Conservation (phyloP, 2,797 vertebrate species). For the Meriones psammophilus region DNA sequence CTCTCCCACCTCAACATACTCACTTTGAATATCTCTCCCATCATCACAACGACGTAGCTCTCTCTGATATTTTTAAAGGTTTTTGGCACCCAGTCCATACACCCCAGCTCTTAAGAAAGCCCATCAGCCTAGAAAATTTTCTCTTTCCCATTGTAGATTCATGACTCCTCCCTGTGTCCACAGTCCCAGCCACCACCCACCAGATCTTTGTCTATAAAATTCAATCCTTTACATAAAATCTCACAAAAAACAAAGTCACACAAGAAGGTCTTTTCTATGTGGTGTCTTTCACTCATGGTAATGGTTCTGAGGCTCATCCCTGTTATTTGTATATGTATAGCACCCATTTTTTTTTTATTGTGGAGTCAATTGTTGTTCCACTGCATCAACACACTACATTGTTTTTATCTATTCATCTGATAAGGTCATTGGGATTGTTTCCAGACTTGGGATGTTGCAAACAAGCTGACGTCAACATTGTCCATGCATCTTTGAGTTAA, state of each 20-base stretch:
- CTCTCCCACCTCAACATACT: not conserved
- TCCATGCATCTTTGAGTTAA: not conserved
- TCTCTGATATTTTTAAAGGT: not conserved
- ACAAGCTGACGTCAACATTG: not conserved
- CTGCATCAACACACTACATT: not conserved
- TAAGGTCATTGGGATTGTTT: not conserved
- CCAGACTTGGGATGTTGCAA: not conserved
- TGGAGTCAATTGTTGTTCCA: not conserved
- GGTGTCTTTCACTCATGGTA: not conserved
- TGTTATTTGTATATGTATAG: not conserved
- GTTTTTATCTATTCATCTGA: not conserved
- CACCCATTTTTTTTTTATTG: not conserved
- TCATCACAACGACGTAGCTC: not conserved
- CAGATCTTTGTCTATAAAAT: not conserved
- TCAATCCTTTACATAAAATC: constrained; percentile 24
- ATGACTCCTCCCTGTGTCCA: not conserved
- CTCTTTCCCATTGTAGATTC: not conserved
- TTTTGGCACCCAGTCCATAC: not conserved
- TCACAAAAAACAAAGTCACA: not conserved
- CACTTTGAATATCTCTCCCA: not conserved
- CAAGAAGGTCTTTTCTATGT: not conserved
- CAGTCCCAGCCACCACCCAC: not conserved
- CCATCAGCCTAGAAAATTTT: not conserved
- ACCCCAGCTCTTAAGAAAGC: not conserved
- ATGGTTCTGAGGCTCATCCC: not conserved